Evolutionary conservation across 2,113 vertebrate species (phyloP).

Genomic region (Melanerpes aurifrons): DNA sequence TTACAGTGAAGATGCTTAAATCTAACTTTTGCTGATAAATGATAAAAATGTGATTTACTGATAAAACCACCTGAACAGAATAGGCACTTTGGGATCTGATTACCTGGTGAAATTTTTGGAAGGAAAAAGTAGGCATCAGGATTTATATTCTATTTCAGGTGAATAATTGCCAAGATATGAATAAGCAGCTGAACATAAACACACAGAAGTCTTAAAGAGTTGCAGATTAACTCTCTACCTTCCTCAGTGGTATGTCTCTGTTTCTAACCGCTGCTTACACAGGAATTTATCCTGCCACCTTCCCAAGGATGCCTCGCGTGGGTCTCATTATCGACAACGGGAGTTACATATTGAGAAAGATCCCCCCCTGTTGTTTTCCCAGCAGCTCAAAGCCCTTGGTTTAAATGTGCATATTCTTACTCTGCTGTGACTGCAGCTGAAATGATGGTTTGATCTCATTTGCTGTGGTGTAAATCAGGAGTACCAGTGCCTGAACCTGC

Average conservation of each 20-base stretch:
- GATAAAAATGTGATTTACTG: conserved; percentile 80
- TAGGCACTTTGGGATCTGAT: conserved; percentile 62
- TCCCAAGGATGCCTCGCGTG: background rate
- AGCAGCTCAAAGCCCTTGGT: background rate
- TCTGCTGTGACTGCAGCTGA: background rate
- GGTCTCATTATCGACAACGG: rapidly evolving
- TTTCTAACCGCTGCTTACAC: background rate
- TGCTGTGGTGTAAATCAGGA: background rate
- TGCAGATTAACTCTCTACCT: background rate
- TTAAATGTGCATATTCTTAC: background rate
- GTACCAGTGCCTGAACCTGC: background rate
- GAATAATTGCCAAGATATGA: conserved; percentile 58
- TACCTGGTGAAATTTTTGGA: conserved; percentile 63
- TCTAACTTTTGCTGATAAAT: conserved; percentile 82
- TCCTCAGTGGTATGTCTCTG: background rate
- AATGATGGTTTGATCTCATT: background rate
- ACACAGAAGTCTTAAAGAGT: background rate
- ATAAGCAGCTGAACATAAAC: conserved; percentile 23
- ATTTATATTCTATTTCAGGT: conserved; percentile 69
- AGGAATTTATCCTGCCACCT: background rate
- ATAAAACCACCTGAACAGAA: conserved; percentile 66
- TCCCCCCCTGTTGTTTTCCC: background rate
- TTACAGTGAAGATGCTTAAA: conserved; percentile 81
- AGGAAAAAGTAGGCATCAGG: conserved; percentile 48
- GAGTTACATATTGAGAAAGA: background rate